Evolutionary conservation across 2,888 invertebrate genomes (phyloP).

Genomic region (Ditylenchus weischeri): DNA sequence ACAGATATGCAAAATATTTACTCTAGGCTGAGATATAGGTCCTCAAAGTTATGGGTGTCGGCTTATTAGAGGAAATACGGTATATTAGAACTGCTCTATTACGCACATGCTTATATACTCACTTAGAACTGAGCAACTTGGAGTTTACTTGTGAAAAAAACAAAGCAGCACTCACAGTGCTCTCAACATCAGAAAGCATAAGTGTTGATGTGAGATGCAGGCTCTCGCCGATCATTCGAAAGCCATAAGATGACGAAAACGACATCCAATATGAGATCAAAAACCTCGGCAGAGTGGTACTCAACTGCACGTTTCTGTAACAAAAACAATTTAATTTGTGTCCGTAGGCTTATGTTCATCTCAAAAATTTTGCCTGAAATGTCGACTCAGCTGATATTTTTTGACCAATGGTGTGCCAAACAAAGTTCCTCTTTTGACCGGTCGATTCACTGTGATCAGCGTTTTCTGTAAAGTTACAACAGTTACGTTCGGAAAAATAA

Average conservation of each 20-base stretch:
- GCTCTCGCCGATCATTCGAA: constrained; percentile 48
- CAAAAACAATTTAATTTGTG: neutral
- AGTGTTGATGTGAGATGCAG: constrained; percentile 39
- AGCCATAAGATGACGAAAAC: constrained; percentile 74
- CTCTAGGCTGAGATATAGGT: too few species aligned
- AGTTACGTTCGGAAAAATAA: neutral
- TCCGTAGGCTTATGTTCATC: neutral
- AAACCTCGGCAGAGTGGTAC: constrained; percentile 78
- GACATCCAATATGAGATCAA: constrained; percentile 92
- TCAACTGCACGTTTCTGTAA: constrained; percentile 74
- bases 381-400: constrained; percentile 76
- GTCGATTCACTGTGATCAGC: constrained; percentile 82
- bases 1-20: too few species aligned
- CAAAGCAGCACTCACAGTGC: neutral
- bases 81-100: too few species aligned
- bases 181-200: constrained; percentile 17
- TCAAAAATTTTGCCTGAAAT: constrained; percentile 63
- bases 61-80: too few species aligned
- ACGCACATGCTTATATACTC: too few species aligned
- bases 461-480: constrained; percentile 59
- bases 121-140: too few species aligned
- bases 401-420: constrained; percentile 69
- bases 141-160: too few species aligned
- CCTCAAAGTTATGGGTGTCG: too few species aligned
- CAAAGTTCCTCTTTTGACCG: constrained; percentile 82